Conservation (phyloP, 2,113 vertebrate genomes). For the Brachyhypopomus occidentalis region DNA sequence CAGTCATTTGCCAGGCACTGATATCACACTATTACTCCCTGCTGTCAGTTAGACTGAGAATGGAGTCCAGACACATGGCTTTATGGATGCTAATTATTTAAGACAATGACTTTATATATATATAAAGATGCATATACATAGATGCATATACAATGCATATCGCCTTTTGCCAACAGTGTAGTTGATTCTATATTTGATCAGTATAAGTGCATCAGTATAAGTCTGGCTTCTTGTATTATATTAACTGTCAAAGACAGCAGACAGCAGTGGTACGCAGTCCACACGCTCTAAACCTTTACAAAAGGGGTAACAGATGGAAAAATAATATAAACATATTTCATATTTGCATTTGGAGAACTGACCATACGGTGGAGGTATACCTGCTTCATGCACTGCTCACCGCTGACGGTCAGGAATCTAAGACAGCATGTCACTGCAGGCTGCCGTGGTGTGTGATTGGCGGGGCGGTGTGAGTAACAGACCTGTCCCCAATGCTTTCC, state of each 20-base stretch:
- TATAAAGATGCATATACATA: too few relatives aligned
- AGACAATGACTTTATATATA: background rate
- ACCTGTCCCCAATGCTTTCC: conserved; percentile 50
- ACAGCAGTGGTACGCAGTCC: too few relatives aligned
- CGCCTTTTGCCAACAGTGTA: background rate
- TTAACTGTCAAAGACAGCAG: too few relatives aligned
- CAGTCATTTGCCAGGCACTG: conserved; percentile 49
- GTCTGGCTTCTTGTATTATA: too few relatives aligned
- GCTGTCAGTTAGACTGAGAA: conserved; percentile 35
- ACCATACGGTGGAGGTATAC: background rate
- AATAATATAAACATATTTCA: too few relatives aligned
- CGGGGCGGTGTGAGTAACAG: conserved; percentile 41
- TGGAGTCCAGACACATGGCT: conserved; percentile 35
- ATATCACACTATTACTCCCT: conserved; percentile 52
- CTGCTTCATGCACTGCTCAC: background rate
- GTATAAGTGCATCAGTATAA: too few relatives aligned
- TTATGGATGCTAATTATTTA: conserved; percentile 24
- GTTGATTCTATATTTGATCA: background rate
- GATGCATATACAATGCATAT: background rate
- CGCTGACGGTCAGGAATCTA: background rate
- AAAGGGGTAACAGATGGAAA: too few relatives aligned
- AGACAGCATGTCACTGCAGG: background rate
- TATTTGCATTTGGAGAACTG: background rate
- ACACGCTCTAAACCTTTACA: too few relatives aligned
- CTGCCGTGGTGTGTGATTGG: conserved; percentile 27